These are phyloP conservation scores for Meleagris gallopavo DNA, from an alignment of 2,113 vertebrate genomes.

Conservation along the genomic window DNA sequence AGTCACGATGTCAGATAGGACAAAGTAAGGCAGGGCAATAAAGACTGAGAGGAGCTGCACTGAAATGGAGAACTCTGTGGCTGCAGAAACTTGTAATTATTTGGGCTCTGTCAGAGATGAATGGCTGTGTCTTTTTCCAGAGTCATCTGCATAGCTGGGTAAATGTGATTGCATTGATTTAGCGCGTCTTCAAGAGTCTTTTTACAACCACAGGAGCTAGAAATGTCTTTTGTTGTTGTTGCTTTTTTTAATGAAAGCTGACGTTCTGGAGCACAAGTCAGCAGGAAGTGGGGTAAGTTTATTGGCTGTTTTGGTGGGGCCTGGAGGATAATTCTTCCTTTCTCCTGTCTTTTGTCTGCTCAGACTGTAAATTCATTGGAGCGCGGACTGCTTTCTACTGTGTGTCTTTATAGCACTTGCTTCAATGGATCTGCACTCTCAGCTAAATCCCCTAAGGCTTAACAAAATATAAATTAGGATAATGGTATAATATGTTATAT, in stretches of 20 bases:
- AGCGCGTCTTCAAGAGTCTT: conserved; percentile 43
- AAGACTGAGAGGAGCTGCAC: fast-evolving
- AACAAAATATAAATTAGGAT: conserved; percentile 66
- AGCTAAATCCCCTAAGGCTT: conserved; percentile 47
- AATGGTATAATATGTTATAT: conserved; percentile 51
- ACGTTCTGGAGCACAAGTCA: conserved; percentile 52
- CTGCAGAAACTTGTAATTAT: conserved; percentile 10
- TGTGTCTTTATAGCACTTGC: conserved; percentile 43
- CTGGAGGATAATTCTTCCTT: conserved; percentile 67
- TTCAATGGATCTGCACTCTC: conserved; percentile 47
- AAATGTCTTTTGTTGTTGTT: conserved; percentile 62
- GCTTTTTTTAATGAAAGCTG: conserved; percentile 53
- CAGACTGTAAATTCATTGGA: conserved; percentile 60
- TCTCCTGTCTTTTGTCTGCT: conserved; percentile 69
- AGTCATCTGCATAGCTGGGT: conserved; percentile 31
- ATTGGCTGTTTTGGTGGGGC: conserved; percentile 65
- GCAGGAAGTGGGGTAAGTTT: conserved; percentile 58
- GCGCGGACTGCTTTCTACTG: conserved; percentile 39
- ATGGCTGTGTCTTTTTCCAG: neutral
- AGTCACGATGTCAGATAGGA: neutral
- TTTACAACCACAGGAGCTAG: conserved; percentile 55
- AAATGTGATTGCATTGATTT: conserved; percentile 42
- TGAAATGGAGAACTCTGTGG: neutral
- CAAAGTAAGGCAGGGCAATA: neutral
- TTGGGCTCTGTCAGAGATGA: conserved; percentile 15